Evolutionary conservation across 2,888 invertebrate species (phyloP).

Genomic region (Dryobota labecula): DNA sequence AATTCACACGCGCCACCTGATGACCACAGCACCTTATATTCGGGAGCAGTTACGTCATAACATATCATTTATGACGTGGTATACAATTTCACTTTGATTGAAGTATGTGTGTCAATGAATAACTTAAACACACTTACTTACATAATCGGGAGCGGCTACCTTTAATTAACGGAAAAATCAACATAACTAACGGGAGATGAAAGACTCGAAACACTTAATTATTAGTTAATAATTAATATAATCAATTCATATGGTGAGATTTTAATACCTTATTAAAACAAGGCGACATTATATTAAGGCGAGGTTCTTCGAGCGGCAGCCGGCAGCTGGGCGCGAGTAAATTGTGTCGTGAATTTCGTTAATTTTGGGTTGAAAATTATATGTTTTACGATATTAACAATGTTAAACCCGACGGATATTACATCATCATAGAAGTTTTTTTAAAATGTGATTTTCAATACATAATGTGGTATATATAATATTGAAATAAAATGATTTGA

Average conservation of each 20-base stretch:
- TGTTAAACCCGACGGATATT: too few species aligned
- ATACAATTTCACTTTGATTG: constrained; percentile 67
- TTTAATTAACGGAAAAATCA: constrained; percentile 30
- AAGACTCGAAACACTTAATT: constrained; percentile 13
- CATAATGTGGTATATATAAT: too few species aligned
- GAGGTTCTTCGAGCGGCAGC: too few species aligned
- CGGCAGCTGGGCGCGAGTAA: too few species aligned
- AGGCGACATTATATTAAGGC: constrained; percentile 10
- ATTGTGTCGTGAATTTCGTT: too few species aligned
- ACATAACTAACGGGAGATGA: constrained; percentile 35
- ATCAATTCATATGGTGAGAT: constrained; percentile 6
- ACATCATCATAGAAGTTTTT: too few species aligned
- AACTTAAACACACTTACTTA: constrained; percentile 29
- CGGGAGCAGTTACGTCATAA: constrained; percentile 56
- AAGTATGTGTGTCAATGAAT: constrained; percentile 50
- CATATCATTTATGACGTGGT: constrained; percentile 30
- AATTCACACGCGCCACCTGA: constrained; percentile 64
- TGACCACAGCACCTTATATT: constrained; percentile 47
- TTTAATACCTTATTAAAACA: constrained; percentile 7
- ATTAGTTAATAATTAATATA: constrained; percentile 20
- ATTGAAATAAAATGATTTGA: too few species aligned
- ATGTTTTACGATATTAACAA: too few species aligned
- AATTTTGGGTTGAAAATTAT: too few species aligned
- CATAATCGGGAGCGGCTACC: constrained; percentile 34
- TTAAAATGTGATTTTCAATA: too few species aligned